phyloP scores from a whole-genome alignment of 2,797 vertebrate species.

The Lacerta agilis region DNA sequence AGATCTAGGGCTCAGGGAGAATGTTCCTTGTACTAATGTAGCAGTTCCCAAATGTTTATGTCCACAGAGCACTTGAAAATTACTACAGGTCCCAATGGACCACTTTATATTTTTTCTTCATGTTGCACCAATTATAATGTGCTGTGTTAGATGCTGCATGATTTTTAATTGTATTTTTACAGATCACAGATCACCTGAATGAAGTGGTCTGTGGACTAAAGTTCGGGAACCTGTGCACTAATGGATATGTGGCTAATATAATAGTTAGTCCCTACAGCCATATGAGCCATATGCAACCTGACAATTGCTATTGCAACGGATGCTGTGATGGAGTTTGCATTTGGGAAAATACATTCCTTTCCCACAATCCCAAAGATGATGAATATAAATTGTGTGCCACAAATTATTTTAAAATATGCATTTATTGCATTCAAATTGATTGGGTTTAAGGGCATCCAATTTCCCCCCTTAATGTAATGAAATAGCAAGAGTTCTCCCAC shows the following conservation, averaged over 20 bases:
- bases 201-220: too few relatives aligned
- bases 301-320: background rate
- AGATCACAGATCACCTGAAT: too few relatives aligned
- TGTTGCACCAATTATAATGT: too few relatives aligned
- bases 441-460: background rate
- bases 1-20: background rate
- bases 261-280: background rate
- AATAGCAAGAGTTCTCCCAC: slow-evolving; percentile 42
- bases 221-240: background rate
- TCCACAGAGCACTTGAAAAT: too few relatives aligned
- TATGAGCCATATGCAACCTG: background rate
- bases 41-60: too few relatives aligned
- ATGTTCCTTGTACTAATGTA: background rate
- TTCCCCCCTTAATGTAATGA: slow-evolving; percentile 52
- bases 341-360: background rate
- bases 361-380: background rate
- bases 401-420: background rate
- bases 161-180: too few relatives aligned
- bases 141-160: too few relatives aligned
- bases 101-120: too few relatives aligned
- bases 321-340: background rate
- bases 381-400: background rate
- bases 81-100: too few relatives aligned
- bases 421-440: background rate
- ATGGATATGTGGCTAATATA: background rate